Percentiles rank a stretch among this genome's conserved stretches.
Conservation (phyloP, 2,888 invertebrate genomes). For the Acanthococcus lagerstroemiae region DNA sequence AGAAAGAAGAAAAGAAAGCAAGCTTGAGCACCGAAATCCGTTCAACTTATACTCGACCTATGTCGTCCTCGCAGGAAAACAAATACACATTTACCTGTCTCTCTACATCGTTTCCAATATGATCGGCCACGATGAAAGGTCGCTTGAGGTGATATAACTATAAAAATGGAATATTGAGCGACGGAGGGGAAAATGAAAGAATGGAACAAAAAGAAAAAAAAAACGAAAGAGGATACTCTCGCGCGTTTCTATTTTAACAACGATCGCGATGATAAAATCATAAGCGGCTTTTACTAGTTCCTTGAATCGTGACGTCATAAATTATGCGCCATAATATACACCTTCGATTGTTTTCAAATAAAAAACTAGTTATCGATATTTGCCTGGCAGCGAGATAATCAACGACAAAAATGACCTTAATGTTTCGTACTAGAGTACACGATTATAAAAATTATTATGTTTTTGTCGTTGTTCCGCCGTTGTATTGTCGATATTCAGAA, state of each 20-base stretch:
- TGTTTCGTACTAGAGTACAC: neutral
- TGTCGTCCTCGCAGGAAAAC: neutral
- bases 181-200: neutral
- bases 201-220: neutral
- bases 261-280: slow-evolving; percentile 27
- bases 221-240: neutral
- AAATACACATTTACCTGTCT: neutral
- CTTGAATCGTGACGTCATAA: slow-evolving; percentile 30
- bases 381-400: slow-evolving; percentile 26
- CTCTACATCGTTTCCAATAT: too few species aligned
- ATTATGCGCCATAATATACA: slow-evolving; percentile 29
- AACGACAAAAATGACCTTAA: slow-evolving; percentile 30
- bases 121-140: too few species aligned
- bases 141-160: too few species aligned
- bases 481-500: neutral
- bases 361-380: slow-evolving; percentile 28
- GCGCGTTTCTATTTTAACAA: neutral
- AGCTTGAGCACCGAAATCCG: too few species aligned
- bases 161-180: too few species aligned
- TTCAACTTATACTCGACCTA: too few species aligned
- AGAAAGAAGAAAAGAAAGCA: too few species aligned
- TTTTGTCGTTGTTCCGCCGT: neutral
- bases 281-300: slow-evolving; percentile 24
- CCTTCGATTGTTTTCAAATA: slow-evolving; percentile 30
- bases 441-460: slow-evolving; percentile 25